These are phyloP conservation scores for Villa cingulata DNA, from an alignment of 2,888 invertebrate genomes.

Conservation along the genomic window DNA sequence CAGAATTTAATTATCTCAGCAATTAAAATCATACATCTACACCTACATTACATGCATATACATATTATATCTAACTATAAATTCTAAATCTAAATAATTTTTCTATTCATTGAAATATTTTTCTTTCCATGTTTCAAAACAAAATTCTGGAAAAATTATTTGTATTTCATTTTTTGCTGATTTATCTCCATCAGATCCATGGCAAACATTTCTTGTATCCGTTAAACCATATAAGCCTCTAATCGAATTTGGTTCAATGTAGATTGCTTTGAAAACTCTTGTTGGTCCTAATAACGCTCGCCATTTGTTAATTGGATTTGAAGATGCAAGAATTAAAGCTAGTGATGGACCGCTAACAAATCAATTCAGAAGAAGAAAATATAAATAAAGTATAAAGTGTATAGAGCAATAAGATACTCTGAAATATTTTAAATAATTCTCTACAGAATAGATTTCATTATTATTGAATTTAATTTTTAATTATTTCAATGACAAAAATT, in stretches of 20 bases:
- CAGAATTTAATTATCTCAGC: no score
- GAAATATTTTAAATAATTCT: background rate
- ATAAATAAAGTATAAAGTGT: background rate
- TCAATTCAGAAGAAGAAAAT: constrained; percentile 22
- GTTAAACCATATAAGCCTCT: constrained; percentile 77
- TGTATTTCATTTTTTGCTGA: constrained; percentile 65
- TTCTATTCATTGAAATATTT: background rate
- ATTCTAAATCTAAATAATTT: no score
- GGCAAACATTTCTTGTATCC: constrained; percentile 87
- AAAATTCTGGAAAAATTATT: constrained; percentile 75
- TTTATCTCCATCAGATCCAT: constrained; percentile 70
- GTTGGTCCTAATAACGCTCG: constrained; percentile 79
- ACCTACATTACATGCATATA: no score
- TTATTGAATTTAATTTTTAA: no score
- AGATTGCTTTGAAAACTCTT: constrained; percentile 69
- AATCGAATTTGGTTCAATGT: constrained; percentile 61
- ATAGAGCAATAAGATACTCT: no score
- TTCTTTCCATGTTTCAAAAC: constrained; percentile 8
- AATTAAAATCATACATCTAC: no score
- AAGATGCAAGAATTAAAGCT: constrained; percentile 61
- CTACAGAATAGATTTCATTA: background rate
- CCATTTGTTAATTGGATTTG: constrained; percentile 69
- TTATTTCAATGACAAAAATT: no score
- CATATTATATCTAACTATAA: no score
- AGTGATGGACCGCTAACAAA: constrained; percentile 64